Base-by-base conservation (phyloP, 1,140 invertebrate genomes). In the Temnothorax curvispinosus region DNA sequence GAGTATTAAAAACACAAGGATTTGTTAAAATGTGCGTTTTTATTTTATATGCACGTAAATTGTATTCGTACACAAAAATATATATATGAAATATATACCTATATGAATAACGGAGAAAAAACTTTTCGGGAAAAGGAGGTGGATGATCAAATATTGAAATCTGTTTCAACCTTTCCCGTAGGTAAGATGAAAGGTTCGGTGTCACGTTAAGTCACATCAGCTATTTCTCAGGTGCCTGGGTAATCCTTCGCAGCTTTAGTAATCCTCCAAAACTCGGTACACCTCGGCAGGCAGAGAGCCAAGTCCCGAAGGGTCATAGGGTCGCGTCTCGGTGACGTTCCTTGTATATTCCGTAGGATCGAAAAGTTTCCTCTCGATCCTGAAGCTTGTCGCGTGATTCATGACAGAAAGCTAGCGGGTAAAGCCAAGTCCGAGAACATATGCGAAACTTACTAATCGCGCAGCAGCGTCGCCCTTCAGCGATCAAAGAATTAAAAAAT, bases 191-290 rank as follows among this genome's bases (percentile, higher is more conserved):
- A 65, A 71, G 52, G 44, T 65, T 67, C 62, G 50, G 11, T 75
- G 81, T 85, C 56, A 41, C 87, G 75, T 74, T 80, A 67, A 88
- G 85, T 80, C 56, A 81, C 84, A 78, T 71, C 76, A 67, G 38
- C 87, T 21, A 80, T 86, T 88, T 88, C 80, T 84, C 75, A 58
- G 84, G 21, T 86, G 41, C 18, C 52, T 11, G 21, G 62, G 56
- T 88, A 86, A 88, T 88, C 87, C 87, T 86, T 87, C 11, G 67
- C 21, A 76, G 85, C 62, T 86, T 76, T 78, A 41, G 72, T 85
- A 86, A 88, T 88, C 87, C 50, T 65, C 35, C 35, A 56, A 60
- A 88, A 86, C 76, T 88, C 56, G 6, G 35, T 56, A 69, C 52
- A 69, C 35, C 80, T 56, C 38, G 21, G 32, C 6, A 81, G 27